A percentile compares a stretch with the other conserved stretches of the same genome.
These are phyloP conservation scores for Colletes gigas DNA, from an alignment of 1,140 invertebrate species.

Conservation along the genomic window DNA sequence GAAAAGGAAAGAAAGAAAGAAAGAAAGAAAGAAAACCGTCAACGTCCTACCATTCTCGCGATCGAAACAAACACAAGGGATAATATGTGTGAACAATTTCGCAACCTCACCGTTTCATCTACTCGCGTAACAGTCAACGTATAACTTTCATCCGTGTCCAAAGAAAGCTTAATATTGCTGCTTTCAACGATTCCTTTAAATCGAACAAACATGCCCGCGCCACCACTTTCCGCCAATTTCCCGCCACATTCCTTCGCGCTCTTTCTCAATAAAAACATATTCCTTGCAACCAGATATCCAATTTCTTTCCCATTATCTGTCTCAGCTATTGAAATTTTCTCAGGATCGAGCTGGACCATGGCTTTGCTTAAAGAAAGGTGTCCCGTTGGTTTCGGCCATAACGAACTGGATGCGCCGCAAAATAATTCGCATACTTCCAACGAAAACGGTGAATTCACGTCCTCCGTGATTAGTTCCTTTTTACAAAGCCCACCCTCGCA, in stretches of 20 bases:
- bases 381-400: slow-evolving; percentile 89
- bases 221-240: slow-evolving; percentile 58
- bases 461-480: slow-evolving; percentile 69
- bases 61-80: not conserved
- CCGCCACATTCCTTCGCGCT: slow-evolving; percentile 46
- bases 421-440: slow-evolving; percentile 75
- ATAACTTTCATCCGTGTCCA: slow-evolving; percentile 88
- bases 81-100: not conserved
- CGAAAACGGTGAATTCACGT: slow-evolving; percentile 61
- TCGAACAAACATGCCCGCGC: slow-evolving; percentile 71
- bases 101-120: slow-evolving; percentile 75
- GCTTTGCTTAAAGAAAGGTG: slow-evolving; percentile 82
- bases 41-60: no score
- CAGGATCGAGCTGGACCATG: slow-evolving; percentile 83
- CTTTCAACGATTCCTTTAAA: slow-evolving; percentile 54
- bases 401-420: slow-evolving; percentile 79
- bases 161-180: slow-evolving; percentile 72
- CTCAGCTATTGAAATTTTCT: slow-evolving; percentile 81
- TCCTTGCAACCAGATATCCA: slow-evolving; percentile 76
- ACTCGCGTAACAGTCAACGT: slow-evolving; percentile 76
- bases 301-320: slow-evolving; percentile 73
- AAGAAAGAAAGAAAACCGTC: no score
- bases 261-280: slow-evolving; percentile 72
- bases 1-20: not conserved
- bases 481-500: slow-evolving; percentile 72